A percentile compares a stretch with the other conserved stretches of the same genome.
phyloP scores from a whole-genome alignment of 2,113 vertebrate genomes.

The Chunga burmeisteri region DNA sequence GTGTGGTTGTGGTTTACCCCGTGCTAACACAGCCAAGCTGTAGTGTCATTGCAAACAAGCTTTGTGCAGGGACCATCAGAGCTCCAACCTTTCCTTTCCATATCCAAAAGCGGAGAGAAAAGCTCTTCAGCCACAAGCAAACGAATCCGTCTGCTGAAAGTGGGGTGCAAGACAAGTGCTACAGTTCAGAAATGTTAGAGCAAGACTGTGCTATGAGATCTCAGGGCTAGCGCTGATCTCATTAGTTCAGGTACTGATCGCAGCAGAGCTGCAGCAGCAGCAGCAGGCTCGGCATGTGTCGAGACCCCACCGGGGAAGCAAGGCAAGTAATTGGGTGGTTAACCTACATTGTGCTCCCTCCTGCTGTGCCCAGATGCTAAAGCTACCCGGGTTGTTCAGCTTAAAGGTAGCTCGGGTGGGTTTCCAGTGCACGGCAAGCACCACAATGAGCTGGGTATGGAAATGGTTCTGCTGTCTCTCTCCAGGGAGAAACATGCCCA shows the following conservation, averaged over 20 bases:
- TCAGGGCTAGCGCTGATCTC: too few species aligned
- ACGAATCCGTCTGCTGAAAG: not conserved
- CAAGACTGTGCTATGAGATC: not conserved
- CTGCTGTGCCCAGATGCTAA: not conserved
- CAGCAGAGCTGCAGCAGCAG: not conserved
- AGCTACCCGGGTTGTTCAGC: accelerated
- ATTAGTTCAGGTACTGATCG: not conserved
- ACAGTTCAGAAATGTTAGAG: accelerated
- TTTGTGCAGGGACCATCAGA: not conserved
- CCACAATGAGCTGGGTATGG: accelerated
- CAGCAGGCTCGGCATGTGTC: accelerated
- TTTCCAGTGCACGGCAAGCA: accelerated
- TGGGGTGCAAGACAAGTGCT: not conserved
- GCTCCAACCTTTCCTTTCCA: not conserved
- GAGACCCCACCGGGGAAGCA: not conserved
- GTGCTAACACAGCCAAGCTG: accelerated
- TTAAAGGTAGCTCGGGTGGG: not conserved
- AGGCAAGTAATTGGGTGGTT: not conserved
- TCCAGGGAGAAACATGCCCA: accelerated
- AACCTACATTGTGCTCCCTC: not conserved
- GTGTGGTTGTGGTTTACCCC: not conserved
- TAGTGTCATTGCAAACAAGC: accelerated
- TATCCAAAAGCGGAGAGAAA: not conserved
- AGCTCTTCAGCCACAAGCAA: not conserved
- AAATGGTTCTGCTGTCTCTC: not conserved